phyloP scores from a whole-genome alignment of 2,888 invertebrate genomes.

The Watsonalla cultraria region DNA sequence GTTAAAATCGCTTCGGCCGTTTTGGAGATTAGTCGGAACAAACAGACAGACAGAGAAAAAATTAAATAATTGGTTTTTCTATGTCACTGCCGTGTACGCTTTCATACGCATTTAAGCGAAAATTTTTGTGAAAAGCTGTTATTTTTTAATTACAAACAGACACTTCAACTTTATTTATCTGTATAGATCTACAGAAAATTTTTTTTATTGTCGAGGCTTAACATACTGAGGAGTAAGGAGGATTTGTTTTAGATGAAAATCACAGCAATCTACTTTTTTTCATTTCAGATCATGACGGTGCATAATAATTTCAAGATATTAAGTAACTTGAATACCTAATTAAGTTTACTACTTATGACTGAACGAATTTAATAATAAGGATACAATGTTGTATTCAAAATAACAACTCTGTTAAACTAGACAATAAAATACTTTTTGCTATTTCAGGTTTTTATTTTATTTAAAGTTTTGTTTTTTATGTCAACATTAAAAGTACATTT shows the following conservation, averaged over 20 bases:
- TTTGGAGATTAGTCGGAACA: too few species aligned
- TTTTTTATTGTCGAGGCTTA: too few species aligned
- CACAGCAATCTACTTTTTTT: conserved; percentile 3
- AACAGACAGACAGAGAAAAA: too few species aligned
- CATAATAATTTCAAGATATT: conserved; percentile 9
- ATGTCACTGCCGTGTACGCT: too few species aligned
- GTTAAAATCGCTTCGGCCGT: too few species aligned
- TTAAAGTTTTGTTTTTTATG: conserved; percentile 54
- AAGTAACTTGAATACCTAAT: background rate
- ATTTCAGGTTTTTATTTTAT: conserved; percentile 59
- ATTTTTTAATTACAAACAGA: too few species aligned
- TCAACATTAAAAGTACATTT: conserved; percentile 50
- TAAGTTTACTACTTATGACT: background rate
- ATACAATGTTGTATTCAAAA: background rate
- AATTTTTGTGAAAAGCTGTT: too few species aligned
- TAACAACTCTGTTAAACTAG: background rate
- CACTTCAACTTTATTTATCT: too few species aligned
- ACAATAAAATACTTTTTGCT: conserved; percentile 56
- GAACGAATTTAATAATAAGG: conserved; percentile 11
- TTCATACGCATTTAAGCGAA: too few species aligned
- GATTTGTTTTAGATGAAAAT: background rate
- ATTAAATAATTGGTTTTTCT: too few species aligned
- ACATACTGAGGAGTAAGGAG: too few species aligned
- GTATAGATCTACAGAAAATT: too few species aligned
- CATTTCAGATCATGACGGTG: conserved; percentile 54